A percentile compares a stretch with the other conserved stretches of the same genome.
Conservation (phyloP, 2,888 invertebrate genomes). For the Molorchus minor region DNA sequence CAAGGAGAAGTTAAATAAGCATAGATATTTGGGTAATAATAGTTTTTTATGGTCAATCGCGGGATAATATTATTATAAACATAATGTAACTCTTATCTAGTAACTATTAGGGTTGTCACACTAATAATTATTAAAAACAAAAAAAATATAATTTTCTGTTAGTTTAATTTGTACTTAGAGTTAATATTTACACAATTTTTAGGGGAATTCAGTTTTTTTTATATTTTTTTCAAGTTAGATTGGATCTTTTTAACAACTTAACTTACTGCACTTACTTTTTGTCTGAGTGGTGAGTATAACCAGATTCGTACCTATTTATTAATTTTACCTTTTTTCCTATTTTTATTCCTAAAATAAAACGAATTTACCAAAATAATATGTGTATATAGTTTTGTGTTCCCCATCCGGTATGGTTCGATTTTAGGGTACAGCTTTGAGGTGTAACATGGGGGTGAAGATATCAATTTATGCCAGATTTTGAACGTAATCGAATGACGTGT, state of each 20-base stretch:
- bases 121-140: not conserved
- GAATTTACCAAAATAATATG: constrained; percentile 7
- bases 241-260: constrained; percentile 23
- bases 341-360: constrained; percentile 19
- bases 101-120: too few relatives aligned
- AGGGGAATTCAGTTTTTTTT: not conserved
- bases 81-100: too few relatives aligned
- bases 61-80: too few relatives aligned
- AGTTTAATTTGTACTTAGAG: constrained; percentile 5
- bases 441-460: not conserved
- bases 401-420: too few relatives aligned
- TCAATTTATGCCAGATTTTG: not conserved
- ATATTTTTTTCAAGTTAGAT: not conserved
- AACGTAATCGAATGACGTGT: too few relatives aligned
- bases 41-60: too few relatives aligned
- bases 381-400: not conserved
- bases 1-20: too few relatives aligned
- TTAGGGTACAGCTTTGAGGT: too few relatives aligned
- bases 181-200: constrained; percentile 5
- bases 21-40: too few relatives aligned
- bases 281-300: constrained; percentile 21
- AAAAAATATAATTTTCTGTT: constrained; percentile 6
- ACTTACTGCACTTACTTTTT: constrained; percentile 11
- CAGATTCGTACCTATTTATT: constrained; percentile 21
- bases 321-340: constrained; percentile 20